Evolutionary conservation across 2,797 vertebrate genomes (phyloP).

Genomic region (Phoebastria nigripes): DNA sequence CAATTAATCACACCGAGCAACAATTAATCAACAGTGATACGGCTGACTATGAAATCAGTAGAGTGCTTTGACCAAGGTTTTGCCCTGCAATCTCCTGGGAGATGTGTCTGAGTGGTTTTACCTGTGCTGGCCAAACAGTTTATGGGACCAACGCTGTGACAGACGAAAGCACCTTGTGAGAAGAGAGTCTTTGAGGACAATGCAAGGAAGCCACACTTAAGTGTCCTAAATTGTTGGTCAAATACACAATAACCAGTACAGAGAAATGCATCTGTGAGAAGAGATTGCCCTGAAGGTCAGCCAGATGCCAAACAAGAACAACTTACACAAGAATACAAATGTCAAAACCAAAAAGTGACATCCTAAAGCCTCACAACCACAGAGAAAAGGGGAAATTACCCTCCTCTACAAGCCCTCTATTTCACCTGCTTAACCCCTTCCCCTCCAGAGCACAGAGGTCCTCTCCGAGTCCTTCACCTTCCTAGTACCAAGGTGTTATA

Average conservation of each 20-base stretch:
- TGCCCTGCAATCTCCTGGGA: background rate
- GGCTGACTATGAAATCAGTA: background rate
- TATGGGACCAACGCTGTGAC: background rate
- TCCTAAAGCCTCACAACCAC: background rate
- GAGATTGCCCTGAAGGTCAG: background rate
- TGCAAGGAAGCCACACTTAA: background rate
- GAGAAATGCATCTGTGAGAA: background rate
- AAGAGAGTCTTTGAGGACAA: background rate
- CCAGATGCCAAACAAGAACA: background rate
- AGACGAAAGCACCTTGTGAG: background rate
- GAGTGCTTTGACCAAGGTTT: background rate
- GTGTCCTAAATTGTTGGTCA: background rate
- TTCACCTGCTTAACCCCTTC: background rate
- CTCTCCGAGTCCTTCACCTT: background rate
- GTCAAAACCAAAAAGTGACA: background rate
- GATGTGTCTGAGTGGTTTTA: background rate
- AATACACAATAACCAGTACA: background rate
- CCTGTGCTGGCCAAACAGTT: background rate
- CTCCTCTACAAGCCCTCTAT: fast-evolving
- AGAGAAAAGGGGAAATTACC: background rate
- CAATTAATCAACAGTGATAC: background rate
- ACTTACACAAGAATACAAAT: background rate
- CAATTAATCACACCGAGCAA: background rate
- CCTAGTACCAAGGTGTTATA: background rate
- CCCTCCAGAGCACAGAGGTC: background rate